These are phyloP conservation scores for Brachyistius frenatus DNA, from an alignment of 2,113 vertebrate species.

Conservation along the genomic window DNA sequence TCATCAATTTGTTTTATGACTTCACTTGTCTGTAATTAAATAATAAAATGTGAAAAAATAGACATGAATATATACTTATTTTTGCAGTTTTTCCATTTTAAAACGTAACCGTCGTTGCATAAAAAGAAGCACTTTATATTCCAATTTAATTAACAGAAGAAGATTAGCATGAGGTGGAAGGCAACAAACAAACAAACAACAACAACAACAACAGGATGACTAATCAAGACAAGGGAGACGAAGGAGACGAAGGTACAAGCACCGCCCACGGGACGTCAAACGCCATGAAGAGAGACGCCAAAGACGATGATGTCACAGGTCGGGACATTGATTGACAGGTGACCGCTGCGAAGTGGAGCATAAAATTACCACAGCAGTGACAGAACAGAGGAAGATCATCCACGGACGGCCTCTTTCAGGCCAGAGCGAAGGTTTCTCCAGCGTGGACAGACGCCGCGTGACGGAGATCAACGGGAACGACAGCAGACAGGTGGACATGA, in stretches of 20 bases:
- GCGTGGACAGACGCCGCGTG: neutral
- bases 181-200: no score
- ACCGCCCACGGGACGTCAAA: neutral
- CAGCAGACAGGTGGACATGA: constrained; percentile 35
- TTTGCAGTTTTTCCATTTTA: no score
- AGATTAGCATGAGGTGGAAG: no score
- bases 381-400: no score
- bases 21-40: no score
- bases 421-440: neutral
- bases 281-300: neutral
- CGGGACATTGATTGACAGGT: neutral
- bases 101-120: no score
- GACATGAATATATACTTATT: no score
- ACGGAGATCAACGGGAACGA: constrained; percentile 15
- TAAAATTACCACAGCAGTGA: no score
- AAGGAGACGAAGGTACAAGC: neutral
- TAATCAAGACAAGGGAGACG: neutral
- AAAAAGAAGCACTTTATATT: no score
- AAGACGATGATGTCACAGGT: neutral
- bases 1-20: no score
- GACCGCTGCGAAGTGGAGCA: neutral
- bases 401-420: neutral
- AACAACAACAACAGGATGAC: neutral
- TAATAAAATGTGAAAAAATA: no score
- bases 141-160: no score